A percentile compares a stretch with the other conserved stretches of the same genome.
These are phyloP conservation scores for Smittia aterrima DNA, from an alignment of 2,888 invertebrate genomes.

Conservation along the genomic window DNA sequence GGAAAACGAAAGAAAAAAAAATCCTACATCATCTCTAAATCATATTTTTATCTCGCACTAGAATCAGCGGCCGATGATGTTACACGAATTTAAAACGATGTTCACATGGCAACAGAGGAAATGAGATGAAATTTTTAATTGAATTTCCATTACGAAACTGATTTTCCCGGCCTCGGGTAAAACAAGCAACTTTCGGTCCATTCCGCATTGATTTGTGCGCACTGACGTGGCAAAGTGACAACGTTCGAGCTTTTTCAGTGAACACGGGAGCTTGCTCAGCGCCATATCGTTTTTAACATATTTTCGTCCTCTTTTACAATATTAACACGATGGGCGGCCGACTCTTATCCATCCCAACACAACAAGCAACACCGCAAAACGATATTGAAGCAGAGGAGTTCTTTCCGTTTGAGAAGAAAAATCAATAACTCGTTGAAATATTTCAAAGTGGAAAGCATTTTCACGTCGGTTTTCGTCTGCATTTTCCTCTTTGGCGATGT, in stretches of 20 bases:
- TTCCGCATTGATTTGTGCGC: background rate
- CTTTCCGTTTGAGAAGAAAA: background rate
- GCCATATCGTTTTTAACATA: background rate
- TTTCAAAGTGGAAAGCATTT: conserved; percentile 12
- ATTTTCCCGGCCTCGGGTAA: background rate
- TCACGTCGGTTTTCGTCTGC: conserved; percentile 24
- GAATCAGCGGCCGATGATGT: background rate
- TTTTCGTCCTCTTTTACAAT: too few relatives aligned
- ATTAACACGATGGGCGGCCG: background rate
- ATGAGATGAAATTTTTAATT: background rate
- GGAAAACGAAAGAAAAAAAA: background rate
- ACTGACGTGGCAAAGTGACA: background rate
- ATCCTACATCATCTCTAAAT: background rate
- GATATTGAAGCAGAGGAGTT: background rate
- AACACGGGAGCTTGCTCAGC: background rate
- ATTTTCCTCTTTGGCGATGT: background rate
- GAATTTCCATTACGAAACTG: background rate
- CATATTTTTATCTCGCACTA: background rate
- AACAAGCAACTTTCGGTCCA: background rate
- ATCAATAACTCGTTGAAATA: conserved; percentile 31
- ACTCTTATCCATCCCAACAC: background rate
- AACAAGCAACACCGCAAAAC: conserved; percentile 12
- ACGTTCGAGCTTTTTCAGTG: background rate
- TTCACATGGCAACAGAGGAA: background rate
- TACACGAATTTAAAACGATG: background rate